These are phyloP conservation scores for Panurus biarmicus DNA, from an alignment of 2,113 vertebrate genomes.

Conservation along the genomic window DNA sequence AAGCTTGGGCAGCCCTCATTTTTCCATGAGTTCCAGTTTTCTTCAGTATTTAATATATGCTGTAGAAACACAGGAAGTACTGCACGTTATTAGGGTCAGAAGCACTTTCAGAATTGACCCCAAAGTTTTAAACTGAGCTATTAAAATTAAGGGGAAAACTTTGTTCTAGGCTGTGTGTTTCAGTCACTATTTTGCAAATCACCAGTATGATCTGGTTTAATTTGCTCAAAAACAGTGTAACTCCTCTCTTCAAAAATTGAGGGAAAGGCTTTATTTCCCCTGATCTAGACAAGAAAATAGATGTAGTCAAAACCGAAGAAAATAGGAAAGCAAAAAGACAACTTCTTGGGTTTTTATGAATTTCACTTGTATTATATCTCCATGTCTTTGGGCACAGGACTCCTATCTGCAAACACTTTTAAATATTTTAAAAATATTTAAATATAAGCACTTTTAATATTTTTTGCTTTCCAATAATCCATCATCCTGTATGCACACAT, in stretches of 20 bases:
- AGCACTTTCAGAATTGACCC: background rate
- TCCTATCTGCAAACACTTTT: background rate
- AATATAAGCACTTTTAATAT: no score
- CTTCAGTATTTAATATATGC: conserved; percentile 96
- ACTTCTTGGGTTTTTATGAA: background rate
- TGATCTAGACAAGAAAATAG: background rate
- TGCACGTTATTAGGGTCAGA: background rate
- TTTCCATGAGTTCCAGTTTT: conserved; percentile 99
- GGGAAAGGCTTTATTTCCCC: background rate
- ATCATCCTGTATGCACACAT: background rate
- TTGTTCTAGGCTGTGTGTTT: background rate
- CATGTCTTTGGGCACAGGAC: background rate
- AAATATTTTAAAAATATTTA: no score
- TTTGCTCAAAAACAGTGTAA: background rate
- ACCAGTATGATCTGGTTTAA: background rate
- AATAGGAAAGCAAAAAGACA: background rate
- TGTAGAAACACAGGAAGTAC: conserved; percentile 50
- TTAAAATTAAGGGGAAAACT: background rate
- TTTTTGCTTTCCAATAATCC: background rate
- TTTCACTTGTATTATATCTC: background rate
- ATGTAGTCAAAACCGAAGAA: background rate
- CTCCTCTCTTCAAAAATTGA: background rate
- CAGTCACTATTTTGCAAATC: background rate
- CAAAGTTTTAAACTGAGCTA: background rate
- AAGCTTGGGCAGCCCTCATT: conserved; percentile 98